phyloP scores from a whole-genome alignment of 2,113 vertebrate genomes.

The Apteryx owenii region DNA sequence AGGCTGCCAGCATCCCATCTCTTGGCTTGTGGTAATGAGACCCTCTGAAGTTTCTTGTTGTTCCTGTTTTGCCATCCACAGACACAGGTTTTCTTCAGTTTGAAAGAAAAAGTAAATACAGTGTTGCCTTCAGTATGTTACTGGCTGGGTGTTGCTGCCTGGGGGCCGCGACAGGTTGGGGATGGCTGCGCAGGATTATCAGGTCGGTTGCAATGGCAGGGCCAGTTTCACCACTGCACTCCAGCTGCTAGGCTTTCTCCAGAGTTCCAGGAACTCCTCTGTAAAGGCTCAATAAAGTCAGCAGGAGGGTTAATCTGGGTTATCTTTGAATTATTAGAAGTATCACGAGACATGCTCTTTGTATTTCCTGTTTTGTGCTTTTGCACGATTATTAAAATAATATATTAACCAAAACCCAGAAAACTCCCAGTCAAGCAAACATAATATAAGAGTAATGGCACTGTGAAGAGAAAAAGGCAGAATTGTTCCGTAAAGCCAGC shows the following conservation, averaged over 20 bases:
- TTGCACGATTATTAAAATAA: not conserved
- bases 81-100: not conserved
- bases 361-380: not conserved
- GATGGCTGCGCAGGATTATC: not conserved
- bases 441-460: rapidly evolving
- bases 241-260: not conserved
- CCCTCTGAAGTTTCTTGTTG: not conserved
- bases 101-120: not conserved
- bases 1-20: not conserved
- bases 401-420: not conserved
- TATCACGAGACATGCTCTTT: rapidly evolving
- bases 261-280: rapidly evolving
- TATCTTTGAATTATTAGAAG: not conserved
- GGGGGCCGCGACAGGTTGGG: not conserved
- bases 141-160: not conserved
- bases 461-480: not conserved
- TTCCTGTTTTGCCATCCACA: too few relatives aligned
- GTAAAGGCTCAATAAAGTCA: rapidly evolving
- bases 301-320: not conserved
- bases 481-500: not conserved
- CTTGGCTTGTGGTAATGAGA: not conserved
- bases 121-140: not conserved
- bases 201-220: not conserved
- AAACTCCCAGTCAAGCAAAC: not conserved
- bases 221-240: not conserved